Evolutionary conservation across 1,140 invertebrate species (phyloP).

Genomic region (Zelostemma sp.): DNA sequence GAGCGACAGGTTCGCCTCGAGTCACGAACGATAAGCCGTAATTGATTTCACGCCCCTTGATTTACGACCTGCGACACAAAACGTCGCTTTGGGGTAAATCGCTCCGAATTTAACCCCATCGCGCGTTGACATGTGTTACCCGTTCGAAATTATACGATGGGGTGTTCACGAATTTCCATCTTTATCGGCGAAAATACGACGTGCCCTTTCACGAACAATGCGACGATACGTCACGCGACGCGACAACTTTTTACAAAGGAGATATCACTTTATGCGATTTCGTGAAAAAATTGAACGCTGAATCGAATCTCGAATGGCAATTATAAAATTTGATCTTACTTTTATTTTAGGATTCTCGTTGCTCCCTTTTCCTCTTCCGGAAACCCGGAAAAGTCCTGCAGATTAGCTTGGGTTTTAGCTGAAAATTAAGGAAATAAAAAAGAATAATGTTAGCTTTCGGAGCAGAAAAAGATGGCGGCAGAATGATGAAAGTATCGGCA

Average conservation of each 20-base stretch:
- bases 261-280: slow-evolving; percentile 24
- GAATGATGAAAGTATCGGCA: neutral
- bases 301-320: neutral
- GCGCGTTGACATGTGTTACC: slow-evolving; percentile 60
- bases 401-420: no score
- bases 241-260: slow-evolving; percentile 13
- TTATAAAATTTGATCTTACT: neutral
- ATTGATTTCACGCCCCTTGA: slow-evolving; percentile 69
- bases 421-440: no score
- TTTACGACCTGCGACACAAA: slow-evolving; percentile 59
- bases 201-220: slow-evolving; percentile 35
- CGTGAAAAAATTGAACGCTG: slow-evolving; percentile 6
- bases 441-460: neutral
- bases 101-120: slow-evolving; percentile 56
- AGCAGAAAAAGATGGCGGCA: neutral
- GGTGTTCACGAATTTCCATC: slow-evolving; percentile 60
- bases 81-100: slow-evolving; percentile 59
- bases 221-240: slow-evolving; percentile 20
- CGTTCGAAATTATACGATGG: slow-evolving; percentile 51
- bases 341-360: neutral
- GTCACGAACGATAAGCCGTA: slow-evolving; percentile 61
- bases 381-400: no score
- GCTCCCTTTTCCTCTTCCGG: neutral
- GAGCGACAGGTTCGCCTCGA: slow-evolving; percentile 52
- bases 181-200: slow-evolving; percentile 60